phyloP scores from a whole-genome alignment of 37 sponge, comb jelly and placozoan species.

The Crambe crambe region DNA sequence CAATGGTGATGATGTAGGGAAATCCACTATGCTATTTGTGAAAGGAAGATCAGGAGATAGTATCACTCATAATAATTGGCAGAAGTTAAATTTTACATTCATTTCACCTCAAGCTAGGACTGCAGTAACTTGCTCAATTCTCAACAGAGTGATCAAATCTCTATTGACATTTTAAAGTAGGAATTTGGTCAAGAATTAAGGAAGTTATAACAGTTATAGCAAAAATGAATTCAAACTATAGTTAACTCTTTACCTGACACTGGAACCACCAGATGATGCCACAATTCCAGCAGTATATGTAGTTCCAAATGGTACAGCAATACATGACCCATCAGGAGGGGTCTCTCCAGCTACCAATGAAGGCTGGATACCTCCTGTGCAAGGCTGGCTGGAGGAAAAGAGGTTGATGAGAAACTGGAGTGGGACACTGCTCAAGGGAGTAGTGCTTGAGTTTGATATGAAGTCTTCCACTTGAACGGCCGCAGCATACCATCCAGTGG shows the following conservation, averaged over 20 bases:
- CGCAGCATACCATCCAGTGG: constrained; percentile 32
- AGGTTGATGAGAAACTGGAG: constrained; percentile 46
- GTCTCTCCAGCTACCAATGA: constrained; percentile 16
- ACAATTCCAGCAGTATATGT: constrained; percentile 7
- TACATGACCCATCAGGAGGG: constrained; percentile 20
- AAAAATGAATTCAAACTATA: too few species aligned
- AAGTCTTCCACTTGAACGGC: constrained; percentile 52
- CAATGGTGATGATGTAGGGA: constrained; percentile 27
- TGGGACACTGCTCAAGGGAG: constrained; percentile 46
- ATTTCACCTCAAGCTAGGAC: too few species aligned
- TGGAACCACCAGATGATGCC: constrained; percentile 6
- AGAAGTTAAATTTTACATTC: too few species aligned
- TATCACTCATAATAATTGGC: too few species aligned
- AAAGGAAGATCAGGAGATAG: too few species aligned
- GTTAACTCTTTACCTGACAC: constrained; percentile 6
- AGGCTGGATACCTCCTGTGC: not conserved
- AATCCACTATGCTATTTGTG: constrained; percentile 19
- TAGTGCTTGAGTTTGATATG: not conserved
- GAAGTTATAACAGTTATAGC: too few species aligned
- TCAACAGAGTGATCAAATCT: too few species aligned
- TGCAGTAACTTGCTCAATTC: too few species aligned
- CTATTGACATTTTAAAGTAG: too few species aligned
- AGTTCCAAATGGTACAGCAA: constrained; percentile 17
- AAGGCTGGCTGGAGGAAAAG: constrained; percentile 2
- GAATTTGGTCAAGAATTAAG: too few species aligned